Evolutionary conservation across 2,113 vertebrate species (phyloP).

Genomic region (Lipophrys pholis): DNA sequence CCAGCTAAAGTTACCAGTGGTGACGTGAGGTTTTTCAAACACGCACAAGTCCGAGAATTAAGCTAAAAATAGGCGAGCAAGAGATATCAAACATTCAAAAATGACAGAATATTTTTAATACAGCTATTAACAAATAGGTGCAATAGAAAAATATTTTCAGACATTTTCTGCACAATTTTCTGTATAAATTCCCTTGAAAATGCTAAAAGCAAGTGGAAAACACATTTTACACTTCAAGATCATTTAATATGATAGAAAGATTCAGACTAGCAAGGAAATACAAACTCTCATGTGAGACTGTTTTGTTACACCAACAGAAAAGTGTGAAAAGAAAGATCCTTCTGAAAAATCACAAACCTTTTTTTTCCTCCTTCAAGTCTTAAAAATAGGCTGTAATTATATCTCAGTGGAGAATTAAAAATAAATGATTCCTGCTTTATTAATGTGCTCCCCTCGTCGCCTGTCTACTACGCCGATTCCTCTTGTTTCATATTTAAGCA

Average conservation of each 20-base stretch:
- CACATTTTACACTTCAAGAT: too few species aligned
- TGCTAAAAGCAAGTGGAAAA: too few species aligned
- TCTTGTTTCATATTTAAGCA: slow-evolving; percentile 78
- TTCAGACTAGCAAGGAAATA: too few species aligned
- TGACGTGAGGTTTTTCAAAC: neutral
- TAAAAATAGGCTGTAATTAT: slow-evolving; percentile 89
- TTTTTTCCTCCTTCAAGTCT: slow-evolving; percentile 45
- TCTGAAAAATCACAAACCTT: slow-evolving; percentile 74
- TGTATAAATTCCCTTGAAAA: too few species aligned
- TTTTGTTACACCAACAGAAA: slow-evolving; percentile 9
- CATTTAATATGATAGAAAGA: neutral
- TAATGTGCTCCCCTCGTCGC: slow-evolving; percentile 77
- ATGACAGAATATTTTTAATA: too few species aligned
- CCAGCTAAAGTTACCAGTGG: neutral
- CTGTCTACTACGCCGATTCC: slow-evolving; percentile 54
- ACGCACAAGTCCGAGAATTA: neutral
- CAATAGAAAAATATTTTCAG: too few species aligned
- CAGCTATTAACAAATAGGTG: too few species aligned
- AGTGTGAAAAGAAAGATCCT: slow-evolving; percentile 34
- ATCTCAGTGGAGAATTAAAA: slow-evolving; percentile 87
- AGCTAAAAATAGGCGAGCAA: too few species aligned
- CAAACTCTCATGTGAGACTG: slow-evolving; percentile 12
- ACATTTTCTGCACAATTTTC: too few species aligned
- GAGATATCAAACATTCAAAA: too few species aligned
- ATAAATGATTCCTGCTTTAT: slow-evolving; percentile 89